phyloP scores from a whole-genome alignment of 2,888 invertebrate genomes.

The Chymomyza procnemis region DNA sequence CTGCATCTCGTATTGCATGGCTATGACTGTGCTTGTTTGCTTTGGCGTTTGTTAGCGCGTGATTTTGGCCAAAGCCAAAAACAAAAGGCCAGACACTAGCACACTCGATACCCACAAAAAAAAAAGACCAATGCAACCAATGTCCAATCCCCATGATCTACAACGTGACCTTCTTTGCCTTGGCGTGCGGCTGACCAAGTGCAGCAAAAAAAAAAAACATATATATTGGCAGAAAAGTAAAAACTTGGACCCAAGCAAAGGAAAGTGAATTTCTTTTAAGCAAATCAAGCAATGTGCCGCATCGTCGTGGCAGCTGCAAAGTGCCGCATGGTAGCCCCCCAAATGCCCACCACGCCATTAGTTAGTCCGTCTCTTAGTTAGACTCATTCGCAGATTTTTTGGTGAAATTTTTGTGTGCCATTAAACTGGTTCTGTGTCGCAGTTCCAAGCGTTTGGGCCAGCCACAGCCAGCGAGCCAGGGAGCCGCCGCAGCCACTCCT shows the following conservation, averaged over 20 bases:
- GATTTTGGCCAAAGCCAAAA: conserved; percentile 46
- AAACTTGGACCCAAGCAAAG: conserved; percentile 45
- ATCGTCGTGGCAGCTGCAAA: conserved; percentile 21
- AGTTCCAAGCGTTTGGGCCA: conserved; percentile 11
- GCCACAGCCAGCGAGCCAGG: not conserved
- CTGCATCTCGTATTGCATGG: not conserved
- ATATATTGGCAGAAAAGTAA: conserved; percentile 1
- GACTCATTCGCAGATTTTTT: conserved; percentile 60
- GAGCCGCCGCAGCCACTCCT: conserved; percentile 24
- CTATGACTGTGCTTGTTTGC: conserved; percentile 23
- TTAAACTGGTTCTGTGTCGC: conserved; percentile 70
- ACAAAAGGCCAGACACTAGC: conserved; percentile 7
- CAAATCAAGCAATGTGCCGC: conserved; percentile 58
- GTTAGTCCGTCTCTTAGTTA: conserved; percentile 42
- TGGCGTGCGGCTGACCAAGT: conserved; percentile 25
- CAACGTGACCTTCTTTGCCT: conserved; percentile 70
- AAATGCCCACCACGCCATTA: too few relatives aligned
- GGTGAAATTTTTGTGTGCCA: conserved; percentile 73
- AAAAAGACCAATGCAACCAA: not conserved
- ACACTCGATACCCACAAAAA: not conserved
- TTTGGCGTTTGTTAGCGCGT: conserved; percentile 50
- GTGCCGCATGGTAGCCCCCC: not conserved
- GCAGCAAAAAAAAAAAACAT: conserved; percentile 6
- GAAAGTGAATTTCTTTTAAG: conserved; percentile 74
- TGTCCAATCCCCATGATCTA: conserved; percentile 71